These are phyloP conservation scores for Bradynema listronoti DNA, from an alignment of 1,140 invertebrate species.

Conservation along the genomic window DNA sequence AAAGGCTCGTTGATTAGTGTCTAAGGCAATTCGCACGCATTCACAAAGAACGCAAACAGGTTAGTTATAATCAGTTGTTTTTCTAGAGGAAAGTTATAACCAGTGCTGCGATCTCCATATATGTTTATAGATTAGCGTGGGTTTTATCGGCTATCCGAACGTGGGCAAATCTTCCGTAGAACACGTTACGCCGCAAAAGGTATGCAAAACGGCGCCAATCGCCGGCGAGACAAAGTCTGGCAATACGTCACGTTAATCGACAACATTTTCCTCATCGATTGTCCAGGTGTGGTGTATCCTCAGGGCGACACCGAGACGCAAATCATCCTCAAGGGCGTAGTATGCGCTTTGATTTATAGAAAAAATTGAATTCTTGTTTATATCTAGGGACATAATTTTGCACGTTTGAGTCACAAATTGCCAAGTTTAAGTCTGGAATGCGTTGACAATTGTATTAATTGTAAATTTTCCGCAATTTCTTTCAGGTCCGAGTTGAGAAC, in stretches of 20 bases:
- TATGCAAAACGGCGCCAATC: conserved; percentile 92
- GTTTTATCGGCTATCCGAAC: conserved; percentile 98
- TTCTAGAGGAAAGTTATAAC: conserved; percentile 8
- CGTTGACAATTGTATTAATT: too few relatives aligned
- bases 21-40: conserved; percentile 87
- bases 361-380: too few relatives aligned
- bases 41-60: conserved; percentile 42
- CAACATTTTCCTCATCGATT: conserved; percentile 94
- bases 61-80: conserved; percentile 22
- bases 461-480: too few relatives aligned
- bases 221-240: conserved; percentile 98
- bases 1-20: conserved; percentile 95
- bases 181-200: conserved; percentile 85
- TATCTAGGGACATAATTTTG: too few relatives aligned
- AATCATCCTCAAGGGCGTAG: conserved; percentile 78
- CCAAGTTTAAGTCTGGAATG: too few relatives aligned
- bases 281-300: conserved; percentile 94
- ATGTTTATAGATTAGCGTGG: conserved; percentile 94
- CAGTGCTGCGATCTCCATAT: not conserved
- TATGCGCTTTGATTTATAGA: conserved; percentile 50
- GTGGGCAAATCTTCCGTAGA: conserved; percentile 97
- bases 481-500: conserved; percentile 79
- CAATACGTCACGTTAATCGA: conserved; percentile 98
- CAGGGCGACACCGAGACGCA: conserved; percentile 77
- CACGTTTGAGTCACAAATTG: too few relatives aligned